Evolutionary conservation across 64 coral and sea anemone genomes (phyloP).

Genomic region (Montipora efflorescens): DNA sequence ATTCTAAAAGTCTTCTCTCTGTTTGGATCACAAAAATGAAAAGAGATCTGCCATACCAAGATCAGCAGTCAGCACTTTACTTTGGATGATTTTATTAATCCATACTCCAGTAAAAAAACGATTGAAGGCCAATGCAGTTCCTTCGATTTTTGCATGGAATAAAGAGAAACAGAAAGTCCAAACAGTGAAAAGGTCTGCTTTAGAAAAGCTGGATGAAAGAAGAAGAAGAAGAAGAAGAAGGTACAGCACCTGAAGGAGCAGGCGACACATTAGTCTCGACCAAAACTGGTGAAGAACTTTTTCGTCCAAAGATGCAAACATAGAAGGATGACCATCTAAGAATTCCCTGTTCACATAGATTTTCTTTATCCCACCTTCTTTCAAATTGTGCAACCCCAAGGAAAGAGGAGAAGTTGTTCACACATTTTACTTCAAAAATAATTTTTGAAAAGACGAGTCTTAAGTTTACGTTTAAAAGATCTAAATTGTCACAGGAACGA

Average conservation of each 20-base stretch:
- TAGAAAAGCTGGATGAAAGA: constrained; percentile 9
- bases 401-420: constrained; percentile 64
- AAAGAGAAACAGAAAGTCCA: neutral
- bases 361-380: constrained; percentile 63
- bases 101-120: constrained; percentile 37
- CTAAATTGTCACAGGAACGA: too few species aligned
- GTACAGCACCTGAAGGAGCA: constrained; percentile 63
- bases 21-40: constrained; percentile 67
- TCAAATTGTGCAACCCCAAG: constrained; percentile 57
- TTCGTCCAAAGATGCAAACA: constrained; percentile 60
- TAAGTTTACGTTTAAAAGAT: too few species aligned
- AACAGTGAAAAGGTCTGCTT: neutral
- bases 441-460: too few species aligned
- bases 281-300: neutral
- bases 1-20: constrained; percentile 7
- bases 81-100: constrained; percentile 48
- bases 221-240: constrained; percentile 38
- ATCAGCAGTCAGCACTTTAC: constrained; percentile 73
- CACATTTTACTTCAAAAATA: constrained; percentile 36
- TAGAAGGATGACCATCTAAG: constrained; percentile 31
- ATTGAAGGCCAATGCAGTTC: constrained; percentile 57
- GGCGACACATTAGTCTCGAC: neutral
- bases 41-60: constrained; percentile 59
- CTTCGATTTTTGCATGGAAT: constrained; percentile 70
- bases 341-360: constrained; percentile 46